Percentiles rank a stretch among this genome's conserved stretches.
phyloP scores from a whole-genome alignment of 2,113 vertebrate genomes.

The Sterrhoptilus dennistouni region DNA sequence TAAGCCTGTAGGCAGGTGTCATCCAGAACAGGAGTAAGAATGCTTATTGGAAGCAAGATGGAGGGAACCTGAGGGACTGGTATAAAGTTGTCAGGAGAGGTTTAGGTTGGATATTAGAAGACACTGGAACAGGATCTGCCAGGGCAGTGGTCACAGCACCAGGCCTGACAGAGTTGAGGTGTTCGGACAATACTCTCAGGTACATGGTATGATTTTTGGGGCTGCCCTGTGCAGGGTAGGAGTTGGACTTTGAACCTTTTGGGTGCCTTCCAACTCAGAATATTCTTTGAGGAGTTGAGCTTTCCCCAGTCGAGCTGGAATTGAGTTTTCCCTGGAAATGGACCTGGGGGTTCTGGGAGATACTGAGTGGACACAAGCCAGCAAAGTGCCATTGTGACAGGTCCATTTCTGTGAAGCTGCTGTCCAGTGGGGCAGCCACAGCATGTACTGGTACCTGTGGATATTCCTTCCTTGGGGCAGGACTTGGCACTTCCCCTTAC shows the following conservation, averaged over 20 bases:
- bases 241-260: not conserved
- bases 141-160: too few relatives aligned
- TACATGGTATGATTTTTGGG: not conserved
- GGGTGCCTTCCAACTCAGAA: not conserved
- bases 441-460: not conserved
- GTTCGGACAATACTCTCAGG: not conserved
- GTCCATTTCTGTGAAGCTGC: not conserved
- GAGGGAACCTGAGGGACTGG: not conserved
- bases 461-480: not conserved
- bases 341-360: not conserved
- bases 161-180: not conserved
- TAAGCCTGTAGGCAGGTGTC: not conserved
- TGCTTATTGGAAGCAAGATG: not conserved
- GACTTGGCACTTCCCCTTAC: fast-evolving
- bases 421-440: not conserved
- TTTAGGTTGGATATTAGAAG: not conserved
- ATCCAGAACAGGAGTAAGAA: not conserved
- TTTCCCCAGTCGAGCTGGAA: not conserved
- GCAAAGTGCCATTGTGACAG: not conserved
- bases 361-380: not conserved
- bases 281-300: not conserved
- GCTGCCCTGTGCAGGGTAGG: not conserved
- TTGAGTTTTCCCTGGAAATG: not conserved
- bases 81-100: not conserved
- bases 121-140: not conserved